A percentile compares a stretch with the other conserved stretches of the same genome.
phyloP scores from a whole-genome alignment of 2,113 vertebrate species.

The Triplophysa tibetana region DNA sequence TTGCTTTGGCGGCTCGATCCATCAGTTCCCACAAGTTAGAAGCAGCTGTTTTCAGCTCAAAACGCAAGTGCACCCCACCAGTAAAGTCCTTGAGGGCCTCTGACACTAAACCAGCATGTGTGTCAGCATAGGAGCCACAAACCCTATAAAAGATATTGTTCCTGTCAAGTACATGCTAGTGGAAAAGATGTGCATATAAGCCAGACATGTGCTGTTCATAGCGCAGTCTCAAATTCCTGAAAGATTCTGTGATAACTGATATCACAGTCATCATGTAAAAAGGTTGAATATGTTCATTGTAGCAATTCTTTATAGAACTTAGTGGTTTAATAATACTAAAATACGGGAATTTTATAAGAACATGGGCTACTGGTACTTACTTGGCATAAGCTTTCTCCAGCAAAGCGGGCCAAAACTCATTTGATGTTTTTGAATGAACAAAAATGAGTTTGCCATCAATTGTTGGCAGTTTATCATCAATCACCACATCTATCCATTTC shows the following conservation, averaged over 20 bases:
- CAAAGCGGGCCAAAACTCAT: conserved; percentile 75
- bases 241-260: too few species aligned
- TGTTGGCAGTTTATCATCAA: conserved; percentile 76
- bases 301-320: too few species aligned
- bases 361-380: conserved; percentile 53
- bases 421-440: conserved; percentile 62
- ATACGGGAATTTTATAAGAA: background rate
- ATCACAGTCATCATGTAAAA: too few species aligned
- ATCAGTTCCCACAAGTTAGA: conserved; percentile 76
- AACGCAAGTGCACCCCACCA: conserved; percentile 76
- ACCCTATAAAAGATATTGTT: conserved; percentile 66
- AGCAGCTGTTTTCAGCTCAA: conserved; percentile 68
- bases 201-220: too few species aligned
- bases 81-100: conserved; percentile 88
- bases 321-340: too few species aligned
- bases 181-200: too few species aligned
- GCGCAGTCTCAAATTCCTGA: too few species aligned
- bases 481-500: conserved; percentile 71
- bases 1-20: conserved; percentile 68
- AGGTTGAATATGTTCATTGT: too few species aligned
- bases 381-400: conserved; percentile 78
- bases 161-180: background rate
- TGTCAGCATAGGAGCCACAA: conserved; percentile 84
- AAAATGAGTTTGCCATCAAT: conserved; percentile 65
- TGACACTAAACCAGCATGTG: conserved; percentile 76